These are phyloP conservation scores for Urocyon cinereoargenteus DNA, from an alignment of 2,797 vertebrate genomes.

Conservation along the genomic window DNA sequence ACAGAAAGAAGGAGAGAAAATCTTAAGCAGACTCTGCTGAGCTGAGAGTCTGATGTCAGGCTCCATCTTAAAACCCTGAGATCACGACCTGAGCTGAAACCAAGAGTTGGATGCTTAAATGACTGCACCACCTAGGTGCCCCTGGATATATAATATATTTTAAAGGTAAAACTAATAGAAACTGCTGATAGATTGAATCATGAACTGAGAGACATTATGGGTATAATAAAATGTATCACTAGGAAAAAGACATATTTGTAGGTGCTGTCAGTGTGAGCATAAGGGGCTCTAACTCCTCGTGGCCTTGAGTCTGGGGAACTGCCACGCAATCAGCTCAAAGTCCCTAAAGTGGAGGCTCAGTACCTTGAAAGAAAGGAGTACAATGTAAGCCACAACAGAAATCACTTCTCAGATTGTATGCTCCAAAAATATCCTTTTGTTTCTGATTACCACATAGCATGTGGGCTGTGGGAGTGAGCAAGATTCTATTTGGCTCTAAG, in stretches of 20 bases:
- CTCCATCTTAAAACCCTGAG: not conserved
- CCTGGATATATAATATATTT: not conserved
- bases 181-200: not conserved
- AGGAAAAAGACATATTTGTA: not conserved
- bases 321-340: not conserved
- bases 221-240: not conserved
- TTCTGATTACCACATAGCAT: not conserved
- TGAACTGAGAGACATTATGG: not conserved
- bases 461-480: not conserved
- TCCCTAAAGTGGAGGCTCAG: not conserved
- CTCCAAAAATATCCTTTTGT: not conserved
- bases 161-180: conserved; percentile 15
- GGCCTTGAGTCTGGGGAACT: not conserved
- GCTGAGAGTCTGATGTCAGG: not conserved
- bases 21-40: not conserved
- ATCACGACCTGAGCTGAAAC: not conserved
- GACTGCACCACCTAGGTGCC: not conserved
- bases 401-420: not conserved
- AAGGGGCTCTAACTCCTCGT: not conserved
- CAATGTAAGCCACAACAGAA: not conserved
- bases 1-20: not conserved
- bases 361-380: not conserved
- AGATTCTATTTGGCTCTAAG: not conserved
- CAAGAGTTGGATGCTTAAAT: not conserved
- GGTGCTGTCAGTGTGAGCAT: not conserved